A percentile compares a stretch with the other conserved stretches of the same genome.
Conservation (phyloP, 2,113 vertebrate species). For the Apodemus speciosus region DNA sequence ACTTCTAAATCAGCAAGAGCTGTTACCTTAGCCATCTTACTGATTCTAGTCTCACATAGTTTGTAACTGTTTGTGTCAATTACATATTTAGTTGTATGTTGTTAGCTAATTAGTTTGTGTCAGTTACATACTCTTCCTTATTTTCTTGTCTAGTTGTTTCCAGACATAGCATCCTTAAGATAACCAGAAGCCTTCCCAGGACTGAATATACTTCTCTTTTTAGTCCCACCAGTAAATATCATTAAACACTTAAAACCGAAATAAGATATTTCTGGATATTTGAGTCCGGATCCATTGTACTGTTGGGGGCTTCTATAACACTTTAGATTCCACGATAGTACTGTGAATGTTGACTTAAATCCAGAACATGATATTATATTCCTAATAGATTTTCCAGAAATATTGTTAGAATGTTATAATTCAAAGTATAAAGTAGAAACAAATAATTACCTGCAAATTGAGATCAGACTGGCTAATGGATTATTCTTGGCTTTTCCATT, state of each 20-base stretch:
- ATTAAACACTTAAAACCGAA: neutral
- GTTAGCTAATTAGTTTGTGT: conserved; percentile 57
- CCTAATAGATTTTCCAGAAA: neutral
- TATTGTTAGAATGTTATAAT: neutral
- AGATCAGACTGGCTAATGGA: conserved; percentile 26
- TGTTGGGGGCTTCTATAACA: conserved; percentile 18
- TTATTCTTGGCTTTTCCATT: conserved; percentile 55
- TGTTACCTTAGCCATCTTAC: neutral
- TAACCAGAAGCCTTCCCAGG: conserved; percentile 19
- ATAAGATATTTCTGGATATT: conserved; percentile 58
- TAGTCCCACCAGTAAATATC: neutral
- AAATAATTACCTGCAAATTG: conserved; percentile 49
- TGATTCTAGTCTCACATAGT: conserved; percentile 21
- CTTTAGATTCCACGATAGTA: conserved; percentile 30
- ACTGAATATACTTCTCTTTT: conserved; percentile 1
- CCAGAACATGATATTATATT: conserved; percentile 35
- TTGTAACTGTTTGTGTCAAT: conserved; percentile 46
- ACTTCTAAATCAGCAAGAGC: no score
- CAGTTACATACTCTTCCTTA: conserved; percentile 45
- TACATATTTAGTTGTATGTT: conserved; percentile 45
- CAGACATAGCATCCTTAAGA: neutral
- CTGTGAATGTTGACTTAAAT: conserved; percentile 33
- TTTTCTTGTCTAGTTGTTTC: conserved; percentile 47
- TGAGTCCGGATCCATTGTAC: conserved; percentile 15
- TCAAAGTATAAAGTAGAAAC: conserved; percentile 53